Percentiles rank a stretch among this genome's conserved stretches.
These are phyloP conservation scores for Agapetus fuscipes DNA, from an alignment of 2,888 invertebrate genomes.

Conservation along the genomic window DNA sequence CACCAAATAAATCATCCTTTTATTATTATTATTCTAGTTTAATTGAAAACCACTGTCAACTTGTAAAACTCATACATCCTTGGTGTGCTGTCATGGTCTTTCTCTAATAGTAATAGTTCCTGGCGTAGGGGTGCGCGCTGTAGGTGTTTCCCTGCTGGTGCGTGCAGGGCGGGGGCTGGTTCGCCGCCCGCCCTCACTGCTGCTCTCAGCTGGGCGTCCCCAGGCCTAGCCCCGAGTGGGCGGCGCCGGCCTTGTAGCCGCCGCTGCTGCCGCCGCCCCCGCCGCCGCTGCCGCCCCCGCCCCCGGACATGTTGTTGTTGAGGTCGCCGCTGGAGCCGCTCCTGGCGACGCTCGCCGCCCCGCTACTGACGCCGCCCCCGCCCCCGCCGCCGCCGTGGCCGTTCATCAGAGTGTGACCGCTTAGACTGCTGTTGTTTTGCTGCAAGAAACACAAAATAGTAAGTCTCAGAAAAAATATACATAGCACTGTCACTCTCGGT, in stretches of 20 bases:
- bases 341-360: slow-evolving; percentile 23
- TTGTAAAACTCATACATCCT: no score
- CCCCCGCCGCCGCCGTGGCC: slow-evolving; percentile 28
- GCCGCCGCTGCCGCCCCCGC: slow-evolving; percentile 30
- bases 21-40: no score
- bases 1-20: no score
- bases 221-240: slow-evolving; percentile 46
- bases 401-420: slow-evolving; percentile 43
- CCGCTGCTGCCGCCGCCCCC: slow-evolving; percentile 26
- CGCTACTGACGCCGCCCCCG: slow-evolving; percentile 23
- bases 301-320: slow-evolving; percentile 57
- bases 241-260: slow-evolving; percentile 4
- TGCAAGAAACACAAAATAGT: slow-evolving; percentile 27
- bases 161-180: slow-evolving; percentile 5
- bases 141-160: slow-evolving; percentile 1
- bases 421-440: slow-evolving; percentile 35
- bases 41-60: no score
- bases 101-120: slow-evolving; percentile 10
- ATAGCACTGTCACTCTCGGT: no score
- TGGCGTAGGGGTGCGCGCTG: slow-evolving; percentile 3
- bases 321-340: slow-evolving; percentile 47
- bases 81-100: no score
- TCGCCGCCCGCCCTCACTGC: slow-evolving; percentile 31
- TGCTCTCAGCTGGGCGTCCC: slow-evolving; percentile 58
- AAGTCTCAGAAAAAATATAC: neutral